Evolutionary conservation across 53 echinoderm and acorn worm genomes (phyloP).

Genomic region (Zoroaster sp.): DNA sequence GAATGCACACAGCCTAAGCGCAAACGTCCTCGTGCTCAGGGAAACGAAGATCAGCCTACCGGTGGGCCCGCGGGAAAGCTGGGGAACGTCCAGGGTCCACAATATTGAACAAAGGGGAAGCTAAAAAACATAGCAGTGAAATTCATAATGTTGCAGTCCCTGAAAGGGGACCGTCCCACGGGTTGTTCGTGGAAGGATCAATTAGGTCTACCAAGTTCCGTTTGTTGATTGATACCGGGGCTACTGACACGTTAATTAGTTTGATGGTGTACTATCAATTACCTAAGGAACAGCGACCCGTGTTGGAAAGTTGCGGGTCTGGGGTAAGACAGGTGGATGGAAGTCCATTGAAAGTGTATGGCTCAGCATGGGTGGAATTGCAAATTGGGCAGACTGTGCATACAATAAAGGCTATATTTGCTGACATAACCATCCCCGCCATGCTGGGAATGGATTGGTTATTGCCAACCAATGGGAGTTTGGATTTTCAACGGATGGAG

Average conservation of each 20-base stretch:
- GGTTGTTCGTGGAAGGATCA: conserved; percentile 42
- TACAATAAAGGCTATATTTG: conserved; percentile 51
- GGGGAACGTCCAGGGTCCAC: neutral
- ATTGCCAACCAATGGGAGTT: neutral
- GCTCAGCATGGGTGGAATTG: conserved; percentile 50
- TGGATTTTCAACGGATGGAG: conserved; percentile 18
- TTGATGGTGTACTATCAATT: conserved; percentile 37
- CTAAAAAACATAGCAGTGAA: no score
- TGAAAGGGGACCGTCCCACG: neutral
- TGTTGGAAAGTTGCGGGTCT: neutral
- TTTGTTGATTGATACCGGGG: conserved; percentile 61
- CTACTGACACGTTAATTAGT: conserved; percentile 58
- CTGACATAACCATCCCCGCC: conserved; percentile 40
- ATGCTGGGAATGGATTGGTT: conserved; percentile 49
- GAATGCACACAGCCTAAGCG: neutral
- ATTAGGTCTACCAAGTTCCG: conserved; percentile 10
- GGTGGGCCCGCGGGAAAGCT: conserved; percentile 4
- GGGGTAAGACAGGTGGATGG: conserved; percentile 42
- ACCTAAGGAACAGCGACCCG: conserved; percentile 4
- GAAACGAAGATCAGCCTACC: neutral
- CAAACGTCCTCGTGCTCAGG: neutral
- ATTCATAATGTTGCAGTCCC: neutral
- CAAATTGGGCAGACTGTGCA: conserved; percentile 3
- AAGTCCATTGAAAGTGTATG: conserved; percentile 9
- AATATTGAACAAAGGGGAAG: no score